phyloP scores from a whole-genome alignment of 2,888 invertebrate species.

The Mesoligia furuncula region DNA sequence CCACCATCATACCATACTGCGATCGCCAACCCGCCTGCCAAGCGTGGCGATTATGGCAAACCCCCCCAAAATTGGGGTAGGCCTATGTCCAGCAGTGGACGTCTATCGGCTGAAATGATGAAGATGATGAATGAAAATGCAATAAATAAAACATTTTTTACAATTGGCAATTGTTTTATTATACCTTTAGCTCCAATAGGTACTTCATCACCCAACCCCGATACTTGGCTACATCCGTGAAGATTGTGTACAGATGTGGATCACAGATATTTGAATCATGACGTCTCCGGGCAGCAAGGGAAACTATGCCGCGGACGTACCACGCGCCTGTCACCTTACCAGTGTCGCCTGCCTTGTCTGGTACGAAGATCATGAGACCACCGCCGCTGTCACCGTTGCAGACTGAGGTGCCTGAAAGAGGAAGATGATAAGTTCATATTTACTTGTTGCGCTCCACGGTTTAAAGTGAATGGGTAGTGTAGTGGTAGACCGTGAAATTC shows the following conservation, averaged over 20 bases:
- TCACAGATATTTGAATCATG: slow-evolving; percentile 79
- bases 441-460: too few species aligned
- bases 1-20: too few species aligned
- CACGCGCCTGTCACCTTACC: slow-evolving; percentile 68
- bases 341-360: slow-evolving; percentile 66
- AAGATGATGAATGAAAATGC: not conserved
- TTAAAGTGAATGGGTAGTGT: too few species aligned
- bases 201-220: slow-evolving; percentile 71
- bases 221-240: slow-evolving; percentile 81
- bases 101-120: too few species aligned
- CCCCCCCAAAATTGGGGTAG: too few species aligned
- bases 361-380: slow-evolving; percentile 81
- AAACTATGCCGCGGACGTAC: slow-evolving; percentile 77
- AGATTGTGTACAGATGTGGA: slow-evolving; percentile 82
- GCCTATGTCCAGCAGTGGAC: too few species aligned
- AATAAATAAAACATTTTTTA: not conserved
- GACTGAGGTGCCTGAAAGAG: slow-evolving; percentile 73
- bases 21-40: too few species aligned
- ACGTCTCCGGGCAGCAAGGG: slow-evolving; percentile 66
- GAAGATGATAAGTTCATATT: not conserved
- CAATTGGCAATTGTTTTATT: not conserved
- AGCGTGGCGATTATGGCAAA: too few species aligned
- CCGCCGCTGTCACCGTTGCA: slow-evolving; percentile 90
- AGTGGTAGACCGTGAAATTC: too few species aligned
- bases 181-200: slow-evolving; percentile 39